These are phyloP conservation scores for Epirrita christyi DNA, from an alignment of 2,888 invertebrate genomes.

Conservation along the genomic window DNA sequence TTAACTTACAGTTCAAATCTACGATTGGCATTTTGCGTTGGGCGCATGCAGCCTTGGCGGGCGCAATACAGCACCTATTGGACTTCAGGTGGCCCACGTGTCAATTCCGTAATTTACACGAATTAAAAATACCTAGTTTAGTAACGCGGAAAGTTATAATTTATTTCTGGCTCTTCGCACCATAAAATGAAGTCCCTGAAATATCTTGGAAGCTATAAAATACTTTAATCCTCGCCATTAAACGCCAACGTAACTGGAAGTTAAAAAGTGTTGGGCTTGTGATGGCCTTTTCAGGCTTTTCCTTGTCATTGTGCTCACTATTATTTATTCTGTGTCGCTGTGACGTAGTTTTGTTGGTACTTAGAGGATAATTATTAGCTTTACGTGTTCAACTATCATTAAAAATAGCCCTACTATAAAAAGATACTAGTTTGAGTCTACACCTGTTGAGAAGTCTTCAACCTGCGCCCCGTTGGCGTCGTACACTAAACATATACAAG, in stretches of 20 bases:
- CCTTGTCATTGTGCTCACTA: constrained; percentile 41
- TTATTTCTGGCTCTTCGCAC: constrained; percentile 35
- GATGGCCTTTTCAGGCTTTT: constrained; percentile 49
- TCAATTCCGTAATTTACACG: too few species aligned
- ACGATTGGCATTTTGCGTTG: too few species aligned
- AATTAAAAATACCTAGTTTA: not conserved
- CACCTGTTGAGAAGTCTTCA: constrained; percentile 3
- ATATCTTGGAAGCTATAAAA: constrained; percentile 49
- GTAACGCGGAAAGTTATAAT: constrained; percentile 4
- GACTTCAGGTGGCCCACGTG: too few species aligned
- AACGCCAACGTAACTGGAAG: constrained; percentile 40
- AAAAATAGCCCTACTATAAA: constrained; percentile 34
- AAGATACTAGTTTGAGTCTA: constrained; percentile 10
- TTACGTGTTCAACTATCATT: constrained; percentile 50
- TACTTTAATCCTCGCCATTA: constrained; percentile 48
- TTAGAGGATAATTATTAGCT: constrained; percentile 48
- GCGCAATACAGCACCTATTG: too few species aligned
- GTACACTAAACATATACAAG: not conserved
- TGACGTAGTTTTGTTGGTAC: constrained; percentile 50
- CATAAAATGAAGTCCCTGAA: constrained; percentile 42
- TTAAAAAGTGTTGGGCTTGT: constrained; percentile 46
- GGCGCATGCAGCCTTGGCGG: too few species aligned
- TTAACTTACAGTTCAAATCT: too few species aligned
- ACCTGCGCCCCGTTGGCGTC: not conserved
- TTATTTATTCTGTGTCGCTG: constrained; percentile 33